A percentile compares a stretch with the other conserved stretches of the same genome.
Conservation (phyloP, 2,888 invertebrate genomes). For the Argyresthia goedartella region DNA sequence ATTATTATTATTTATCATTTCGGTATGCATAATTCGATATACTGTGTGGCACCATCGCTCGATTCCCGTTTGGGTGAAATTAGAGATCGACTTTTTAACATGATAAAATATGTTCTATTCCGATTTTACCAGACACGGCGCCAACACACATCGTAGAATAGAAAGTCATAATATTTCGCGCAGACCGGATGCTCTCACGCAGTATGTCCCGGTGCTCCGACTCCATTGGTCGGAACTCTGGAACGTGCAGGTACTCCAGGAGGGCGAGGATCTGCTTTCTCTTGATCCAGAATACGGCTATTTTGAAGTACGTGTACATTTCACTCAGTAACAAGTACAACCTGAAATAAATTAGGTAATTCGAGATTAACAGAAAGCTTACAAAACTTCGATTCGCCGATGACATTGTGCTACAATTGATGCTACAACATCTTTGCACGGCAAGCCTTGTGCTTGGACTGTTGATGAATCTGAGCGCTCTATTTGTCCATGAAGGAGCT, state of each 20-base stretch:
- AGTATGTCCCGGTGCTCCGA: conserved; percentile 46
- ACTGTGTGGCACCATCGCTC: too few relatives aligned
- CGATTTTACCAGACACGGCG: conserved; percentile 52
- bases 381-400: too few relatives aligned
- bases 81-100: too few relatives aligned
- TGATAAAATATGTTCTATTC: too few relatives aligned
- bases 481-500: too few relatives aligned
- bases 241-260: conserved; percentile 43
- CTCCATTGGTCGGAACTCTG: conserved; percentile 51
- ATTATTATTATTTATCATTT: too few relatives aligned
- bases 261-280: conserved; percentile 45
- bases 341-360: conserved; percentile 30
- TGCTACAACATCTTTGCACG: too few relatives aligned
- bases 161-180: conserved; percentile 54
- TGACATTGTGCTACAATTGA: too few relatives aligned
- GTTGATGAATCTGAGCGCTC: too few relatives aligned
- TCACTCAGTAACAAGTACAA: conserved; percentile 62
- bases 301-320: conserved; percentile 63
- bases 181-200: conserved; percentile 42
- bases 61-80: too few relatives aligned
- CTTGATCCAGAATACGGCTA: conserved; percentile 57
- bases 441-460: too few relatives aligned
- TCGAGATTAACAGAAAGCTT: neutral
- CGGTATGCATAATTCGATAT: too few relatives aligned
- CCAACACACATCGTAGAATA: conserved; percentile 59